Base-by-base conservation (phyloP, 2,888 invertebrate genomes). In the Acanthococcus lagerstroemiae region DNA sequence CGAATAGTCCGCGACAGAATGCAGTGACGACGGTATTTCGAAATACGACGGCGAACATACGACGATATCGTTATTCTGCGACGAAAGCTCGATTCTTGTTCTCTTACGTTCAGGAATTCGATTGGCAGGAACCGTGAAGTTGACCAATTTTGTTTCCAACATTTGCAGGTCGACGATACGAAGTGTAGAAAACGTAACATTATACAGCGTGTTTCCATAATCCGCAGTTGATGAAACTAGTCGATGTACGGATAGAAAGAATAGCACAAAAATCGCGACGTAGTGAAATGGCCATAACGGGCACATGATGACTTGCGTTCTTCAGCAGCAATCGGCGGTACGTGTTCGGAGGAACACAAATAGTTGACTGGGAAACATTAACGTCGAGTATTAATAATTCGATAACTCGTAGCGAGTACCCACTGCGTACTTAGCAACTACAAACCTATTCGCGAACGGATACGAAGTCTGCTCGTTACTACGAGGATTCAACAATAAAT, bases 221-320 rank as follows among this genome's bases (percentile, higher is more conserved):
- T 24, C 24, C 1, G 63, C 27, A 7, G 54, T 54, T 7, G 26
- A 21, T n/a, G 24, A 24, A 12, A 50, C 63, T 6, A 54, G n/a
- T 5, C 44, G 54, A 24, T 27, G 50, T 12, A 30, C 22, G 3
- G 37, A 63, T 9, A 27, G 24, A 22, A 63, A 54, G 3, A 63
- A 77, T 72, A 82, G 74, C 46, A 81, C 72, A 74, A 82, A 83
- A 71, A 82, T 73, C 67, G 83, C 72, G 60, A 83, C 76, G 68
- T 81, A 76, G 73, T 83, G 83, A 26, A 82, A 72, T 30, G 82
- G 82, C 82, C 82, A 83, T 72, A 83, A 76, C 4, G 82, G 82
- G 78, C 82, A 83, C 83, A 83, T 83, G 69, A 46, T 48, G 27
- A 26, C n/a, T n/a, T n/a, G n/a, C n/a, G n/a, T n/a, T n/a, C n/a